A percentile compares a stretch with the other conserved stretches of the same genome.
Evolutionary conservation across 2,888 invertebrate genomes (phyloP).

Genomic region (Agonopterix arenella): DNA sequence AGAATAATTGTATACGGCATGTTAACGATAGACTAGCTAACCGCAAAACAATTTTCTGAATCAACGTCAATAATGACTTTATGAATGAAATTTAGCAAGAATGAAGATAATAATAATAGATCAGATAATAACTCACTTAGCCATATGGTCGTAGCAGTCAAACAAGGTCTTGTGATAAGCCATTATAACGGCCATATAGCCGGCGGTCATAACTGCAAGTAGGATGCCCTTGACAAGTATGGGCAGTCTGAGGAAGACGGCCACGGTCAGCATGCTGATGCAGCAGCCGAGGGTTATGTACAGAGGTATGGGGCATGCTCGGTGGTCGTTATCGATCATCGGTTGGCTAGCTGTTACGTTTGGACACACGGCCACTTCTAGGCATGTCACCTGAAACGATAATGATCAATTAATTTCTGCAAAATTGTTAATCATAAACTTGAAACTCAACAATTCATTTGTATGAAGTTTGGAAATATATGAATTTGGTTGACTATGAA

Average conservation of each 20-base stretch:
- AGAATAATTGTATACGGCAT: too few species aligned
- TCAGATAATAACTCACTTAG: slow-evolving; percentile 76
- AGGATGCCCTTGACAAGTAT: slow-evolving; percentile 88
- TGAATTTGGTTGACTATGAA: too few species aligned
- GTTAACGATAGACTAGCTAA: too few species aligned
- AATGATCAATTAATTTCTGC: too few species aligned
- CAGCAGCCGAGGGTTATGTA: slow-evolving; percentile 92
- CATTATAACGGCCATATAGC: slow-evolving; percentile 88
- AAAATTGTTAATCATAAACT: neutral
- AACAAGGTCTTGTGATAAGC: slow-evolving; percentile 88
- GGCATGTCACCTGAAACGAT: slow-evolving; percentile 53
- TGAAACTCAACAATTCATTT: too few species aligned
- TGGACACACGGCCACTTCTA: slow-evolving; percentile 55
- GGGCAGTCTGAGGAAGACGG: slow-evolving; percentile 89
- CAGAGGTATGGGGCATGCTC: slow-evolving; percentile 89
- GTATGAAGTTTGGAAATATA: too few species aligned
- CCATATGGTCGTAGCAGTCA: slow-evolving; percentile 86
- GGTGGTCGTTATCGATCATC: slow-evolving; percentile 79
- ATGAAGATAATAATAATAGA: too few species aligned
- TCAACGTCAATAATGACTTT: too few species aligned
- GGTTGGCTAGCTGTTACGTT: slow-evolving; percentile 67
- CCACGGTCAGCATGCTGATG: slow-evolving; percentile 89
- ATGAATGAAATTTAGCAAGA: too few species aligned
- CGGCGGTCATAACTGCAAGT: slow-evolving; percentile 85
- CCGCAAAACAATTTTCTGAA: too few species aligned